phyloP scores from a whole-genome alignment of 2,797 vertebrate species.

The Onychomys torridus region DNA sequence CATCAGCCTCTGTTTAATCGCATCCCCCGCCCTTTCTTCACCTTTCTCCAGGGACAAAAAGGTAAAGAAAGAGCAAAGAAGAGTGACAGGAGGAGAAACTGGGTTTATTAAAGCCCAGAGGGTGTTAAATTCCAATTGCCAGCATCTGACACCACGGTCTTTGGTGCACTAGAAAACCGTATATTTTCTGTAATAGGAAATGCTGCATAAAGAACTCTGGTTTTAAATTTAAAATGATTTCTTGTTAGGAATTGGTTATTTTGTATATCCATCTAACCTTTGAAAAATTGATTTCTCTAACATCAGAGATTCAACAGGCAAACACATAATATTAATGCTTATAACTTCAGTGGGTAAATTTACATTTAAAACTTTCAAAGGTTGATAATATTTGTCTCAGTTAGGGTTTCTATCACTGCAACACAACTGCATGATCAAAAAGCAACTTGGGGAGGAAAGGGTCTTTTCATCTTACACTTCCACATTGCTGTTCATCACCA shows the following conservation, averaged over 20 bases:
- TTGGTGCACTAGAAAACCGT: not conserved
- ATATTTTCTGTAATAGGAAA: not conserved
- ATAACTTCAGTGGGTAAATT: not conserved
- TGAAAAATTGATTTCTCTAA: slow-evolving; percentile 21
- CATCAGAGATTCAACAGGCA: not conserved
- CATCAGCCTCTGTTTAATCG: not conserved
- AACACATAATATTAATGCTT: not conserved
- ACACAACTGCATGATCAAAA: not conserved
- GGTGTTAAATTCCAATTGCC: not conserved
- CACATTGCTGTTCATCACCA: not conserved
- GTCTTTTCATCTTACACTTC: not conserved
- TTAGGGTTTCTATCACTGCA: not conserved
- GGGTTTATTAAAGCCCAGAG: slow-evolving; percentile 14
- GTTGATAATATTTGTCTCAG: not conserved
- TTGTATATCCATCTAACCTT: not conserved
- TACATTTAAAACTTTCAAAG: not conserved
- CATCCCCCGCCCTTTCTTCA: not conserved
- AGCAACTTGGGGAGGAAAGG: not conserved
- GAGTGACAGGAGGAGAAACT: not conserved
- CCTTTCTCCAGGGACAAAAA: slow-evolving; percentile 12
- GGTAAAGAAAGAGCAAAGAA: not conserved
- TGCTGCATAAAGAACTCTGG: not conserved
- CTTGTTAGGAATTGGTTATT: not conserved
- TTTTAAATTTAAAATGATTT: slow-evolving; percentile 30
- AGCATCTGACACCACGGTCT: not conserved